Conservation (phyloP, 1,140 invertebrate genomes). For the Nephila pilipes region DNA sequence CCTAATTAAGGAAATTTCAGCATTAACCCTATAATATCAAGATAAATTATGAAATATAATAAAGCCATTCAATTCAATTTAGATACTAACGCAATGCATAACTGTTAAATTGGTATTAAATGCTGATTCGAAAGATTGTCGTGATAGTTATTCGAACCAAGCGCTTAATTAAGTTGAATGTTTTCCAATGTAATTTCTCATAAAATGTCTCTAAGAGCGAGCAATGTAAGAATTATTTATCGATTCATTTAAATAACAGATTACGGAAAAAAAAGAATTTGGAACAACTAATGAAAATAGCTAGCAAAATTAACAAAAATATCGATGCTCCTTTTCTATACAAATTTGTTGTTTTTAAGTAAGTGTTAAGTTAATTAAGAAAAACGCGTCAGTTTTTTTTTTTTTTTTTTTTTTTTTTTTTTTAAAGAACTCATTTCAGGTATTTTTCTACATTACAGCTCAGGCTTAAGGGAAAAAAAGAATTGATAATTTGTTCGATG, state of each 20-base stretch:
- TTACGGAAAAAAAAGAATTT: background rate
- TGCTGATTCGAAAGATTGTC: too few relatives aligned
- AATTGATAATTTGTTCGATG: slow-evolving; percentile 19
- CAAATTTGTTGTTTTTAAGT: background rate
- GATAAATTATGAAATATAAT: too few relatives aligned
- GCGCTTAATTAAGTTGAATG: too few relatives aligned
- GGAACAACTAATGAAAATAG: background rate
- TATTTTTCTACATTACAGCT: background rate
- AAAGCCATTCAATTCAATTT: too few relatives aligned
- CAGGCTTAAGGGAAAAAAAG: background rate
- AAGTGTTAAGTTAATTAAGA: background rate
- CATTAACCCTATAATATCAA: too few relatives aligned
- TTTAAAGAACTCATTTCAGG: background rate
- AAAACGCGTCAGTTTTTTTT: background rate
- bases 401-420: background rate
- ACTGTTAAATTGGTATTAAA: too few relatives aligned
- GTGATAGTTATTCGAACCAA: too few relatives aligned
- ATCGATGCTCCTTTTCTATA: background rate
- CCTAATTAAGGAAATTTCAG: too few relatives aligned
- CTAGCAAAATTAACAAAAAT: background rate
- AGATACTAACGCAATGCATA: too few relatives aligned
- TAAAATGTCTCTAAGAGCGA: background rate
- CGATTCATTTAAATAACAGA: background rate
- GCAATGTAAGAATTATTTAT: background rate
- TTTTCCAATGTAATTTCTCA: background rate